Percentiles rank a stretch among this genome's conserved stretches.
Conservation (phyloP, 2,113 vertebrate genomes). For the Callipepla californica region DNA sequence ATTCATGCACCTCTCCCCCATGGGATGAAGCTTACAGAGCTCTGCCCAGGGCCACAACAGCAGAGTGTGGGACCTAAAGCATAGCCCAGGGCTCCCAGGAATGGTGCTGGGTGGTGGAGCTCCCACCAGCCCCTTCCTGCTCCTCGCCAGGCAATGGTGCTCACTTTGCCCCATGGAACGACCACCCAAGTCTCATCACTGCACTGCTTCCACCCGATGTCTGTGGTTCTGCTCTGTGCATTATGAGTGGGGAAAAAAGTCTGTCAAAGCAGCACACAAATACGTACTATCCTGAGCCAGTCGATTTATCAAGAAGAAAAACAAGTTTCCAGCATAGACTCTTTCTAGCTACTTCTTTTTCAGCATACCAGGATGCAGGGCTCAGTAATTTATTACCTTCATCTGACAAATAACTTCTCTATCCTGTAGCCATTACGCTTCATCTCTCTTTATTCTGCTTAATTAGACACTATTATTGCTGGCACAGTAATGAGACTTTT, state of each 20-base stretch:
- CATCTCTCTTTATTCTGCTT: conserved; percentile 66
- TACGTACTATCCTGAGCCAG: background rate
- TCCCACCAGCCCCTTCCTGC: background rate
- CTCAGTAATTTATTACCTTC: conserved; percentile 31
- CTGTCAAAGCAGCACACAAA: background rate
- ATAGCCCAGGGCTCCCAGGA: background rate
- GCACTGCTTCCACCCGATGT: fast-evolving
- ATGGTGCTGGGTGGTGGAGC: fast-evolving
- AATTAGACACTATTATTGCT: conserved; percentile 57
- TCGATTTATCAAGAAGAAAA: background rate
- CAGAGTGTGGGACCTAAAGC: background rate
- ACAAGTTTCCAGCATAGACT: background rate
- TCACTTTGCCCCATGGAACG: background rate
- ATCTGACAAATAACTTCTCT: background rate
- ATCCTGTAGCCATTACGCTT: conserved; percentile 37
- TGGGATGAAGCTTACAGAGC: background rate
- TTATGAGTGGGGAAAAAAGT: background rate
- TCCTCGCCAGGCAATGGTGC: fast-evolving
- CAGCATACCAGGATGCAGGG: background rate
- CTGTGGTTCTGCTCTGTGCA: fast-evolving
- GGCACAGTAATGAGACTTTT: conserved; percentile 35
- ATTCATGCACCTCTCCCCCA: background rate
- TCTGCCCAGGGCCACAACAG: background rate
- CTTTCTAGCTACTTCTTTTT: background rate
- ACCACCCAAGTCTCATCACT: fast-evolving